Evolutionary conservation across 2,797 vertebrate species (phyloP).

Genomic region (Molossus molossus): DNA sequence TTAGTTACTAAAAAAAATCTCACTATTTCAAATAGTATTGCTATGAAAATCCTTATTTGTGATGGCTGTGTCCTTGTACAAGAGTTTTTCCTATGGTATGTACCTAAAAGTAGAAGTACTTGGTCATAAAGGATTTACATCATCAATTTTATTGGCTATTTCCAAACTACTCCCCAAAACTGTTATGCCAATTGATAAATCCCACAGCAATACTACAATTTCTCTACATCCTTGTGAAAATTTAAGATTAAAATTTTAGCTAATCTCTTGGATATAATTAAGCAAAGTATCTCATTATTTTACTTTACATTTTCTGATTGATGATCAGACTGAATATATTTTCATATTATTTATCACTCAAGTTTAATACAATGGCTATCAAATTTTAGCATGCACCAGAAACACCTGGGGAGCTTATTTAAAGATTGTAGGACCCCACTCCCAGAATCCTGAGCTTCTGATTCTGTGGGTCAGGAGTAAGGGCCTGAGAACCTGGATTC

Average conservation of each 20-base stretch:
- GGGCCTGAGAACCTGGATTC: background rate
- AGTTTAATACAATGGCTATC: background rate
- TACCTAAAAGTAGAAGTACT: conserved; percentile 27
- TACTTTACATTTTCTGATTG: conserved; percentile 33
- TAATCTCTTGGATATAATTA: background rate
- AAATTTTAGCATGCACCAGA: background rate
- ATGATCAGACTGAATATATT: conserved; percentile 2
- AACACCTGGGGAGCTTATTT: background rate
- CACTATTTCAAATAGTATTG: conserved; percentile 32
- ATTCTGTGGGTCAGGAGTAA: background rate
- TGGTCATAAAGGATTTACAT: background rate
- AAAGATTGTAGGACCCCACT: background rate
- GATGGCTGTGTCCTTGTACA: background rate
- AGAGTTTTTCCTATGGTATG: background rate
- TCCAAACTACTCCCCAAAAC: background rate
- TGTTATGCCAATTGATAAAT: background rate
- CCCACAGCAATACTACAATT: background rate
- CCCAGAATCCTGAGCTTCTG: background rate
- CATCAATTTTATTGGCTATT: conserved; percentile 18
- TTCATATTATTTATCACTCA: conserved; percentile 17
- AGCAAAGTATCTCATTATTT: conserved; percentile 25
- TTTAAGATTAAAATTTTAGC: conserved; percentile 43
- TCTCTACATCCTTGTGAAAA: conserved; percentile 4
- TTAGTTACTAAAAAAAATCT: background rate
- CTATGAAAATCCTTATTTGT: conserved; percentile 49